These are phyloP conservation scores for Zygaena filipendulae DNA, from an alignment of 2,888 invertebrate species.

Conservation along the genomic window DNA sequence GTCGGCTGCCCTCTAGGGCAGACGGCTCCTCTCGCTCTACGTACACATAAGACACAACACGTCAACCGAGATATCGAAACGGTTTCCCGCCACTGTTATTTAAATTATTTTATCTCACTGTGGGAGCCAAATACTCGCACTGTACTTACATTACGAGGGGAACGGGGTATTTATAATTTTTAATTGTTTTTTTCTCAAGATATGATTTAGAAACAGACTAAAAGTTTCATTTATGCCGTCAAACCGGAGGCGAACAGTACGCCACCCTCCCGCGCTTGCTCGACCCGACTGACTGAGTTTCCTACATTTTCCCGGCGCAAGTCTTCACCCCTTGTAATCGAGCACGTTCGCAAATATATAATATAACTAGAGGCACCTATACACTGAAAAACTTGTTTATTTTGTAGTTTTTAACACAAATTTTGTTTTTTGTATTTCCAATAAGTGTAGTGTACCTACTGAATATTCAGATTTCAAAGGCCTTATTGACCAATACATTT, in stretches of 20 bases:
- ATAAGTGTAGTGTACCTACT: too few species aligned
- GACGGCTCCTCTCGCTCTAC: slow-evolving; percentile 60
- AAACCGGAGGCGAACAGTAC: slow-evolving; percentile 29
- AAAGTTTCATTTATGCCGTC: slow-evolving; percentile 48
- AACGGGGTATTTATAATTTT: too few species aligned
- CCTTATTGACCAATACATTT: too few species aligned
- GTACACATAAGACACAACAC: slow-evolving; percentile 66
- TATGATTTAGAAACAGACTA: slow-evolving; percentile 44
- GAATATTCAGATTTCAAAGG: too few species aligned
- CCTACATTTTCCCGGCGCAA: slow-evolving; percentile 64
- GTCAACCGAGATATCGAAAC: slow-evolving; percentile 65
- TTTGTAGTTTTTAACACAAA: too few species aligned
- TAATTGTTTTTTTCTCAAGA: slow-evolving; percentile 26
- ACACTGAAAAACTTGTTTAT: too few species aligned
- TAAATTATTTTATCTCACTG: slow-evolving; percentile 31
- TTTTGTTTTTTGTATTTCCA: too few species aligned
- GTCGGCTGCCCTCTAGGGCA: slow-evolving; percentile 65
- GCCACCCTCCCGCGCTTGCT: slow-evolving; percentile 43
- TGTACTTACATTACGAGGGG: too few species aligned
- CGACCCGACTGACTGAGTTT: slow-evolving; percentile 62
- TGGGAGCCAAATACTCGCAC: slow-evolving; percentile 30
- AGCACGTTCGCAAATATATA: slow-evolving; percentile 54
- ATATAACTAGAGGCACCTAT: too few species aligned
- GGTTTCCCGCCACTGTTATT: slow-evolving; percentile 67
- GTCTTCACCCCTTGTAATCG: slow-evolving; percentile 65